Evolutionary conservation across 2,888 invertebrate genomes (phyloP), one percentile per base, ranked within the genome.

Genomic region (Dryobotodes eremita): DNA sequence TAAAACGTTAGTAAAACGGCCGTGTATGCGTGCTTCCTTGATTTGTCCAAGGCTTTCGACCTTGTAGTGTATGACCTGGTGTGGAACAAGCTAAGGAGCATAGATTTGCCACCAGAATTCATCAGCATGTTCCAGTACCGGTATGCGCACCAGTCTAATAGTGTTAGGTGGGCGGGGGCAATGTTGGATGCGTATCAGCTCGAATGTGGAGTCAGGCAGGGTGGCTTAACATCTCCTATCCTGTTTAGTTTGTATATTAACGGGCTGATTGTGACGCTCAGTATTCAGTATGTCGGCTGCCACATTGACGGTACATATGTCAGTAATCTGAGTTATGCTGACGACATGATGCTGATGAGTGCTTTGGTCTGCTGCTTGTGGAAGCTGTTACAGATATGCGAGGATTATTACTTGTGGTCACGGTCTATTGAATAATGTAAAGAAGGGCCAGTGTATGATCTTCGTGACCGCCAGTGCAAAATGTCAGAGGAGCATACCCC

Each of bases 331-430:
- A 50, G 48, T 15, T 66, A 48, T 50, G 62, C 71, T 10, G 71
- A 71, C 48, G 71, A 72, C 23, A 72, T 53, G 62, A 64, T 72
- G 26, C 72, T 72, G 50, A 23, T 72, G 50, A 42, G 68, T n/a
- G 26, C 61, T 15, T 61, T 31, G 61, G 17, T 61, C 26, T 61
- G 31, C 17, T 17, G 26, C 26, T 17, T 61, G 17, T 31, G 26
- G 26, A 61, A 31, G 31, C 31, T 61, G 7, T 8, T 31, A 7
- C 3, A 7, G 4, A 31, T 17, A 17, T 61, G 31, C 11, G 23
- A 23, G 7, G 50, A 50, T 7, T 50, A 50, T 50, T n/a, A 17
- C 50, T 50, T 50, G 50, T 50, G 50, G 50, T 20, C 50, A 50
- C 17, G 50, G 50, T 50, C 20, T 50, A 20, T 50, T 17, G 50